Evolutionary conservation across 1,140 invertebrate species (phyloP).

Genomic region (Lerema accius): DNA sequence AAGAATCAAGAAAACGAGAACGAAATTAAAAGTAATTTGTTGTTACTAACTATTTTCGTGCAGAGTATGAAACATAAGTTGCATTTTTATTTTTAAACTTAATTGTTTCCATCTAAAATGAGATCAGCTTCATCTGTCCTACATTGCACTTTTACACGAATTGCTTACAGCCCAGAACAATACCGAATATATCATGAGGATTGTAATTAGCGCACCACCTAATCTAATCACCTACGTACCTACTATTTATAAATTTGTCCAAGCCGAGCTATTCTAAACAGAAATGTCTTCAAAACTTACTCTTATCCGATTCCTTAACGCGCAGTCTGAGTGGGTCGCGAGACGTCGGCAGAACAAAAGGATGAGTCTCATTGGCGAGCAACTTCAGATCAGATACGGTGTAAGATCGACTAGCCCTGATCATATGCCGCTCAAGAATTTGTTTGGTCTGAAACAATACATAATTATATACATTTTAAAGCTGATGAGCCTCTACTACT

Average conservation of each 20-base stretch:
- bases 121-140: neutral
- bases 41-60: too few relatives aligned
- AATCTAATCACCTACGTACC: too few relatives aligned
- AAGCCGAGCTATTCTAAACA: neutral
- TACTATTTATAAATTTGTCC: neutral
- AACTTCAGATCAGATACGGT: constrained; percentile 91
- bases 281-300: constrained; percentile 78
- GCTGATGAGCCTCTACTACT: too few relatives aligned
- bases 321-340: constrained; percentile 88
- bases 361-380: constrained; percentile 84
- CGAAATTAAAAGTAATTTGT: neutral
- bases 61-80: too few relatives aligned
- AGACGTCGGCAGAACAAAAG: constrained; percentile 86
- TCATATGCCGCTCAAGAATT: constrained; percentile 91
- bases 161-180: neutral
- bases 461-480: too few relatives aligned
- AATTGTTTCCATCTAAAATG: too few relatives aligned
- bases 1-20: neutral
- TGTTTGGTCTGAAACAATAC: constrained; percentile 89
- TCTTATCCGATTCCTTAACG: constrained; percentile 89
- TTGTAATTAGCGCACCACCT: neutral
- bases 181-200: neutral
- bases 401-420: constrained; percentile 87
- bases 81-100: too few relatives aligned
- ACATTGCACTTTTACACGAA: neutral